phyloP scores from a whole-genome alignment of 1,140 invertebrate genomes.

The Heliconius eleuchia region DNA sequence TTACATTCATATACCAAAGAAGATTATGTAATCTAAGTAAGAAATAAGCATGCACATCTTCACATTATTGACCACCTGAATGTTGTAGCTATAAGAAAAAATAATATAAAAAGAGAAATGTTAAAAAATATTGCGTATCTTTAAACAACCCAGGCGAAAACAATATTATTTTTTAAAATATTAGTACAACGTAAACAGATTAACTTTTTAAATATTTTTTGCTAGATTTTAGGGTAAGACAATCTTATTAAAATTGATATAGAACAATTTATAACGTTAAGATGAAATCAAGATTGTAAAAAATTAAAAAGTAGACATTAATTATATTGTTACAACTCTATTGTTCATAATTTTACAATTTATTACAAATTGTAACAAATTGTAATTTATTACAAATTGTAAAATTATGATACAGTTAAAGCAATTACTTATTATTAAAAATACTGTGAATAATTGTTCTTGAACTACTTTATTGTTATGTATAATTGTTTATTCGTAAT shows the following conservation, averaged over 20 bases:
- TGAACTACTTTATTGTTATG: background rate
- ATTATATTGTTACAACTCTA: background rate
- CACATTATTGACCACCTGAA: background rate
- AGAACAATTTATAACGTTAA: constrained; percentile 2
- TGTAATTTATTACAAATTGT: background rate
- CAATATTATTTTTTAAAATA: background rate
- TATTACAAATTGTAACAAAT: background rate
- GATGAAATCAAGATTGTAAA: background rate
- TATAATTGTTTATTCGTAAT: background rate
- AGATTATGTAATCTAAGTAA: background rate
- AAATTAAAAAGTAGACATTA: background rate
- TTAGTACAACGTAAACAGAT: background rate
- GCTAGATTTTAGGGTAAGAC: background rate
- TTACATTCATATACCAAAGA: background rate
- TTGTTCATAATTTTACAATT: background rate
- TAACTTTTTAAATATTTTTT: background rate
- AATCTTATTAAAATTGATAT: constrained; percentile 2
- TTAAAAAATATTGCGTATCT: background rate
- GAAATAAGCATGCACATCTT: background rate
- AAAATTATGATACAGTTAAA: background rate
- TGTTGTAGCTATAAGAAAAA: too few relatives aligned
- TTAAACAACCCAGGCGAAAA: background rate
- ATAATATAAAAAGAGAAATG: too few relatives aligned
- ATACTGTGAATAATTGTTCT: background rate
- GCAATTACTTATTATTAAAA: background rate